Evolutionary conservation across 2,113 vertebrate species (phyloP).

Genomic region (Burhinus oedicnemus): DNA sequence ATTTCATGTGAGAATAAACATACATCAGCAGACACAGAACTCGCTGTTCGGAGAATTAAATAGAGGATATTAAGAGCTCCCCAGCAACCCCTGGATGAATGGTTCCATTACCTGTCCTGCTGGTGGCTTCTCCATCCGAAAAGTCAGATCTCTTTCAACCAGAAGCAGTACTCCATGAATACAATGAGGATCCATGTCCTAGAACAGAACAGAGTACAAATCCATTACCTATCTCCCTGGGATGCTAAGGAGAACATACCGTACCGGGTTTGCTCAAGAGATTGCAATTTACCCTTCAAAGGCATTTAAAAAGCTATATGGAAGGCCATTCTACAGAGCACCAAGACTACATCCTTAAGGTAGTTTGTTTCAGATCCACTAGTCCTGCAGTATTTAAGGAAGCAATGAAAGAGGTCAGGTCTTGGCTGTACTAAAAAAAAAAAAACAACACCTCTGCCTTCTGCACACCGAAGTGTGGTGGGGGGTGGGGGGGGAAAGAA

Average conservation of each 20-base stretch:
- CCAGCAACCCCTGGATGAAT: neutral
- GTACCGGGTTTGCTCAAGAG: neutral
- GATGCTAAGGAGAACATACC: neutral
- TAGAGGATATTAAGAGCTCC: neutral
- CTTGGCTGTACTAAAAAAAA: neutral
- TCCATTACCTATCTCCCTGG: neutral
- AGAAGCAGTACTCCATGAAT: conserved; percentile 84
- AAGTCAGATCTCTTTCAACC: conserved; percentile 76
- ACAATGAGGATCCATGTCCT: conserved; percentile 76
- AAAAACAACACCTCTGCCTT: neutral
- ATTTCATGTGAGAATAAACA: neutral
- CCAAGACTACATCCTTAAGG: neutral
- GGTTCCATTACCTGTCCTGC: conserved; percentile 79
- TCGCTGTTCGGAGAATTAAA: neutral
- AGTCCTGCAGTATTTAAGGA: neutral
- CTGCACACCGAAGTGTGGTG: neutral
- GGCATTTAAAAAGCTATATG: neutral
- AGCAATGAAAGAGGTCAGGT: neutral
- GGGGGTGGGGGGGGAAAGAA: rapidly evolving
- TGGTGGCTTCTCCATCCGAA: conserved; percentile 76
- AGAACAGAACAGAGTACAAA: conserved; percentile 5
- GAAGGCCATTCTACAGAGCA: neutral
- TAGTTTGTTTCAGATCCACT: neutral
- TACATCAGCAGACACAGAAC: neutral
- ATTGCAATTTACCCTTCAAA: neutral